Evolutionary conservation across 2,797 vertebrate genomes (phyloP).

Genomic region (Buphagus erythrorhynchus): DNA sequence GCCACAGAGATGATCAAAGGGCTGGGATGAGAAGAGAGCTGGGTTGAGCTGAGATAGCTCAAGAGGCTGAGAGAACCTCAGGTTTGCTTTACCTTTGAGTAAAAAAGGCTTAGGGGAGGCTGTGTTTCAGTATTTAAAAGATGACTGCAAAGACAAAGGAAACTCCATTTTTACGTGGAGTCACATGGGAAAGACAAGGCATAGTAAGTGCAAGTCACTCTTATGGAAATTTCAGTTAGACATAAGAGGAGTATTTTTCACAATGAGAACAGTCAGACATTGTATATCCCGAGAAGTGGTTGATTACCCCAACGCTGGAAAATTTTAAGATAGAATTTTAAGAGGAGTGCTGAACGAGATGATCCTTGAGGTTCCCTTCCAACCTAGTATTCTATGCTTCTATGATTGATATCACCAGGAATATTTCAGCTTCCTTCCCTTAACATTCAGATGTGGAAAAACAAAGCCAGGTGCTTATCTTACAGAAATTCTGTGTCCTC

Average conservation of each 20-base stretch:
- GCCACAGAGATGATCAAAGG: neutral
- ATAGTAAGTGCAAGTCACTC: neutral
- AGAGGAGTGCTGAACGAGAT: neutral
- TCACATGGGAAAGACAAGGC: neutral
- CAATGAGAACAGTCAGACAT: neutral
- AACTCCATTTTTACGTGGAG: rapidly evolving
- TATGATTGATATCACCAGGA: neutral
- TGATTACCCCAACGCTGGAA: neutral
- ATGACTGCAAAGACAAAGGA: neutral
- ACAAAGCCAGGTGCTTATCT: neutral
- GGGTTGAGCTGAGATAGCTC: neutral
- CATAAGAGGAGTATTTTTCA: neutral
- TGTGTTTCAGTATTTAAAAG: neutral
- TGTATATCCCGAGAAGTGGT: neutral
- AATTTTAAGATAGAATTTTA: neutral
- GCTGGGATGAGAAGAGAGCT: neutral
- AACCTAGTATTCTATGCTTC: neutral
- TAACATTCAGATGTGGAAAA: neutral
- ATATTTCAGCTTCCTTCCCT: neutral
- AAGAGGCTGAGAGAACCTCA: neutral
- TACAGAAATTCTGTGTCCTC: neutral
- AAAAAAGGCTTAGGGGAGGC: neutral
- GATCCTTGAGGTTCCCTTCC: neutral
- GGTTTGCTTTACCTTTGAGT: neutral
- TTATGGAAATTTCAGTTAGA: neutral